Percentiles rank a stretch among this genome's conserved stretches.
phyloP scores from a whole-genome alignment of 2,797 vertebrate genomes.

The Heliangelus exortis region DNA sequence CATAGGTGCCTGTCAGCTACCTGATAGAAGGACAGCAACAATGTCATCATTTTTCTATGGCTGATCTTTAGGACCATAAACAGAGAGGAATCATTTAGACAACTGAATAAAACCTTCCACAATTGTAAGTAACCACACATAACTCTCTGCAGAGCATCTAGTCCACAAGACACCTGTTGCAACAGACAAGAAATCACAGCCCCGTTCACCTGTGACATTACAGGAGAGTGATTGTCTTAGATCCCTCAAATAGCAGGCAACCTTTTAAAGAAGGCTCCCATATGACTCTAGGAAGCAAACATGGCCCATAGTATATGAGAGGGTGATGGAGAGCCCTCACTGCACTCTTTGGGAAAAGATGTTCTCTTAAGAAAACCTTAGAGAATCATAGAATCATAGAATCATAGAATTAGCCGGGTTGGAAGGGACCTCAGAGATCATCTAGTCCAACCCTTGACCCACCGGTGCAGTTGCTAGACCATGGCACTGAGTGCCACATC shows the following conservation, averaged over 20 bases:
- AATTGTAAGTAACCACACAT: accelerated
- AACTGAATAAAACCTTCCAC: not conserved
- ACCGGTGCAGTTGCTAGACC: too few relatives aligned
- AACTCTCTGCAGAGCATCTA: not conserved
- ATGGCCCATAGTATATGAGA: not conserved
- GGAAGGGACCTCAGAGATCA: too few relatives aligned
- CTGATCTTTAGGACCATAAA: not conserved
- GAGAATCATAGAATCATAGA: too few relatives aligned
- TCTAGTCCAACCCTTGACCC: too few relatives aligned
- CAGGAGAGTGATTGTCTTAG: not conserved
- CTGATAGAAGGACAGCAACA: not conserved
- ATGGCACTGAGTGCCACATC: too few relatives aligned
- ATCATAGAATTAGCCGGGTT: too few relatives aligned
- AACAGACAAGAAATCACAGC: not conserved
- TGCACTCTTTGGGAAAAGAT: not conserved
- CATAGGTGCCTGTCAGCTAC: not conserved
- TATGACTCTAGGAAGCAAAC: not conserved
- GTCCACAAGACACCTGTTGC: not conserved
- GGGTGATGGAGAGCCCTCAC: not conserved
- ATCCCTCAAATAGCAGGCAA: not conserved
- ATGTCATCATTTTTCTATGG: not conserved
- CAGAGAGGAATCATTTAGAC: not conserved
- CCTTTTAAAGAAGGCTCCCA: not conserved
- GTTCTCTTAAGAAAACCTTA: not conserved
- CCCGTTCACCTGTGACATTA: not conserved